Evolutionary conservation across 2,797 vertebrate species (phyloP).

Genomic region (Sebastiscus tertius): DNA sequence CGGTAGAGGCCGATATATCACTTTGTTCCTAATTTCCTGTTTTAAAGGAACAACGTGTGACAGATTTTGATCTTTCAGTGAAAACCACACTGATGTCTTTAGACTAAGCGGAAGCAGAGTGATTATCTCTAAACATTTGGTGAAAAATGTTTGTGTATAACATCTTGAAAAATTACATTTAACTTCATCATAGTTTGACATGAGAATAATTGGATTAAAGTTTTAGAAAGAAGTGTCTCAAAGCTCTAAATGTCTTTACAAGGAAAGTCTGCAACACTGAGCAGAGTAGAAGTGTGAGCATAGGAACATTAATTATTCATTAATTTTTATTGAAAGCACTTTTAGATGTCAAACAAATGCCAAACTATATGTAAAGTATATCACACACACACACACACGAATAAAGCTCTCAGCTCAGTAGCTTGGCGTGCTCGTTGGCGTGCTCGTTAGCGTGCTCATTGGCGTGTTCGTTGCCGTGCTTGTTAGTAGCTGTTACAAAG

Average conservation of each 20-base stretch:
- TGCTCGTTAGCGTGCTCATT: no score
- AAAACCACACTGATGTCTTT: neutral
- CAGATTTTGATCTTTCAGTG: neutral
- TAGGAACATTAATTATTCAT: neutral
- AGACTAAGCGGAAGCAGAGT: neutral
- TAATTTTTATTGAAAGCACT: neutral
- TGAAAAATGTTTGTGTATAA: neutral
- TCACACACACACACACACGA: neutral
- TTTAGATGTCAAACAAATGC: neutral
- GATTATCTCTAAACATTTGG: constrained; percentile 7
- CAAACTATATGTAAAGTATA: neutral
- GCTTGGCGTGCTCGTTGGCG: no score
- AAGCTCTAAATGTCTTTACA: neutral
- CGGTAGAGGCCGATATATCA: neutral
- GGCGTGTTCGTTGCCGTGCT: no score
- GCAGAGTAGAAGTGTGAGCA: neutral
- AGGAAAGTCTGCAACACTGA: neutral
- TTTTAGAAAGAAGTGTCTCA: neutral
- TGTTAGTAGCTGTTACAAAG: neutral
- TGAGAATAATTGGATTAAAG: neutral
- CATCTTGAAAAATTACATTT: neutral
- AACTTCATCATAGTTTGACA: neutral
- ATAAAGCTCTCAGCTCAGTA: neutral
- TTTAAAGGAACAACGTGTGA: neutral
- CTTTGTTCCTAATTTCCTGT: neutral